These are phyloP conservation scores for Poecile montanus DNA, from an alignment of 2,797 vertebrate species.

Conservation along the genomic window DNA sequence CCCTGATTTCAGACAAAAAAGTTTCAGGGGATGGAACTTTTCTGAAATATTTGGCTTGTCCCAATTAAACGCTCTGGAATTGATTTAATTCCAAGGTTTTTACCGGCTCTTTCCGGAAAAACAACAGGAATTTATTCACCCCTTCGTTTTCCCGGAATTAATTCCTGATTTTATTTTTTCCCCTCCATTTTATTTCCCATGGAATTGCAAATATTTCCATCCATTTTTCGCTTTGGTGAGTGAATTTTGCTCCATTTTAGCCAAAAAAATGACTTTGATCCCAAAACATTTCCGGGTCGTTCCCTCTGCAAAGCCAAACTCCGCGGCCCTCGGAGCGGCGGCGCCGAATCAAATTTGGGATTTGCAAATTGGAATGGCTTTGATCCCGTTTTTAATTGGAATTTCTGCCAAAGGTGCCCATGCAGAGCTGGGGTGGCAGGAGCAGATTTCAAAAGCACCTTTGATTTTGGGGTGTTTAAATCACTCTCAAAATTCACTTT, in stretches of 20 bases:
- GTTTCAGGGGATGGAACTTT: accelerated
- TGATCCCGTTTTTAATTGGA: background rate
- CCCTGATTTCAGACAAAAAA: accelerated
- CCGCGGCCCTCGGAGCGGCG: background rate
- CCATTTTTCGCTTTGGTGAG: accelerated
- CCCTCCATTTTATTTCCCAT: background rate
- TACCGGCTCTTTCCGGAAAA: background rate
- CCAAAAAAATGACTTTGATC: background rate
- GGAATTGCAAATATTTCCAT: background rate
- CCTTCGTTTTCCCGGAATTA: background rate
- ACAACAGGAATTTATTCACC: background rate
- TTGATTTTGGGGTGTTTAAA: background rate
- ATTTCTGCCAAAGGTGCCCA: background rate
- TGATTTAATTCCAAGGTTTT: background rate
- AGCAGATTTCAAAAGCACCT: background rate
- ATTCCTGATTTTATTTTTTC: background rate
- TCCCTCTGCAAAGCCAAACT: background rate
- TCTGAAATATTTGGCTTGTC: no score
- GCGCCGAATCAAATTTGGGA: background rate
- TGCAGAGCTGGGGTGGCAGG: background rate
- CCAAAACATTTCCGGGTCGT: accelerated
- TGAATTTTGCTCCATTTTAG: background rate
- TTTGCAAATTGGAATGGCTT: background rate
- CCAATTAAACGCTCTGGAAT: background rate
- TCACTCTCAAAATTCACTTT: background rate